Evolutionary conservation across 2,888 invertebrate genomes (phyloP).

Genomic region (Pogonocherus hispidulus): DNA sequence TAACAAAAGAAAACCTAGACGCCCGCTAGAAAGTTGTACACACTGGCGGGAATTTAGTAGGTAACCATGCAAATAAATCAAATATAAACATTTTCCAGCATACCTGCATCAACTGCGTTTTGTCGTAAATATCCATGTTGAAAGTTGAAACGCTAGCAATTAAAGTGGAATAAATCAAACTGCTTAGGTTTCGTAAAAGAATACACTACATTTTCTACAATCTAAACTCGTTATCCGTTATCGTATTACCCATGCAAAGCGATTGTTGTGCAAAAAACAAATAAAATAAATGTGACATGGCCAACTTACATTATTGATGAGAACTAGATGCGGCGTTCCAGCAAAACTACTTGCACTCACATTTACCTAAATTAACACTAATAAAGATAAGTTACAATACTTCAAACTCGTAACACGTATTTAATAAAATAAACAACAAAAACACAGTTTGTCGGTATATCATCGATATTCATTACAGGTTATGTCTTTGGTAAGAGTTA

Average conservation of each 20-base stretch:
- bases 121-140: background rate
- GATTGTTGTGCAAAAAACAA: conserved; percentile 34
- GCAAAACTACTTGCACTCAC: conserved; percentile 28
- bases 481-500: conserved; percentile 43
- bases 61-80: too few species aligned
- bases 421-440: conserved; percentile 40
- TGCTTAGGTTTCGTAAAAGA: conserved; percentile 33
- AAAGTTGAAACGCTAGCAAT: background rate
- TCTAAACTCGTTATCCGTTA: conserved; percentile 19
- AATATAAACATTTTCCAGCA: background rate
- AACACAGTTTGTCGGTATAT: conserved; percentile 37
- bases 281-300: conserved; percentile 26
- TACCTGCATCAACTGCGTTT: conserved; percentile 9
- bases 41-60: too few species aligned
- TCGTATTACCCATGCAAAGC: conserved; percentile 18
- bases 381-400: background rate
- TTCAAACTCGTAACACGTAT: conserved; percentile 5
- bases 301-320: conserved; percentile 49
- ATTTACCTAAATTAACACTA: conserved; percentile 31
- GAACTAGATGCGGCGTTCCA: conserved; percentile 22
- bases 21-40: conserved; percentile 1
- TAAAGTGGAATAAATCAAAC: conserved; percentile 15
- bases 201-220: background rate
- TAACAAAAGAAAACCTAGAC: conserved; percentile 42
- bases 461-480: conserved; percentile 48